phyloP scores from a whole-genome alignment of 2,113 vertebrate species.

The Tichodroma muraria region DNA sequence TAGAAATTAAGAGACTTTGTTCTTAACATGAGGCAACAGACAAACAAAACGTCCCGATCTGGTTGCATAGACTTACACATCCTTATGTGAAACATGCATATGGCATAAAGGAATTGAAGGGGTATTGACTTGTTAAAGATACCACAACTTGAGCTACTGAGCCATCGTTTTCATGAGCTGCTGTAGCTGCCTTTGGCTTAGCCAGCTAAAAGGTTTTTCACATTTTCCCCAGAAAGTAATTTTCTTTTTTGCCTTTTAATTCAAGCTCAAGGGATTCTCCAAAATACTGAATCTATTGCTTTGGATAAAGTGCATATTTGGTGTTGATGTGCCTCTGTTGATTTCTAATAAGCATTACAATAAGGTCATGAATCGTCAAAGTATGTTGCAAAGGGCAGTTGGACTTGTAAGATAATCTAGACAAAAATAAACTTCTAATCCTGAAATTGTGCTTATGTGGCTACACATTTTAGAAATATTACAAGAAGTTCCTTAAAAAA shows the following conservation, averaged over 20 bases:
- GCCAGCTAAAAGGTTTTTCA: not conserved
- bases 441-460: not conserved
- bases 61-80: not conserved
- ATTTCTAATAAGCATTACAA: not conserved
- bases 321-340: not conserved
- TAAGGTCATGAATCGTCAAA: not conserved
- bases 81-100: not conserved
- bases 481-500: not conserved
- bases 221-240: fast-evolving
- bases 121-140: not conserved
- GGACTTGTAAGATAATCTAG: not conserved
- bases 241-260: not conserved
- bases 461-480: not conserved
- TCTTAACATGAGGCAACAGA: not conserved
- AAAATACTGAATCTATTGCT: not conserved
- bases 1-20: not conserved
- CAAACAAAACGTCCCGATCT: not conserved
- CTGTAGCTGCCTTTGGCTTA: not conserved
- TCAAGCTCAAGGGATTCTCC: not conserved
- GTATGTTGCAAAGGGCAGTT: not conserved
- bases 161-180: not conserved
- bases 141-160: not conserved
- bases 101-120: not conserved
- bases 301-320: not conserved
- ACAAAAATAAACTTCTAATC: not conserved